phyloP scores from a whole-genome alignment of 2,113 vertebrate species.

The Crocuta crocuta region DNA sequence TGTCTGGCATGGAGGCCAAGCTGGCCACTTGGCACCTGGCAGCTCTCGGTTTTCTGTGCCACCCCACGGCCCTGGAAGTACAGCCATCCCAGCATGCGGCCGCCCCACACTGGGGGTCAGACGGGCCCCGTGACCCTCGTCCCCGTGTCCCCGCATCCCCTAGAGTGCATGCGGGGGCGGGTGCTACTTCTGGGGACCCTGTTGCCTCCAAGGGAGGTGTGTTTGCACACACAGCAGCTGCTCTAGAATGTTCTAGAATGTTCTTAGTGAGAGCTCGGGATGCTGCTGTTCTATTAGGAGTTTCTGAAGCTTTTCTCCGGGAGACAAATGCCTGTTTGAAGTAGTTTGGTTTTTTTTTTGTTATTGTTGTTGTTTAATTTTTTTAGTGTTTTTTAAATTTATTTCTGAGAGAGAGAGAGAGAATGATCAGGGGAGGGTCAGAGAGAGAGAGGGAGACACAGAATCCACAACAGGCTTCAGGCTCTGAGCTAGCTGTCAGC shows the following conservation, averaged over 20 bases:
- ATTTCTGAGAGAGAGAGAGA: too few species aligned
- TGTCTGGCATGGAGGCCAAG: not conserved
- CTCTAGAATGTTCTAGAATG: too few species aligned
- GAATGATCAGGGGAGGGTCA: too few species aligned
- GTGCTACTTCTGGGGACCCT: not conserved
- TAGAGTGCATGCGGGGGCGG: too few species aligned
- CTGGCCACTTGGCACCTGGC: not conserved
- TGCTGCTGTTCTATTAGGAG: not conserved
- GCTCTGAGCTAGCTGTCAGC: too few species aligned
- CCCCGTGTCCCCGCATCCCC: not conserved
- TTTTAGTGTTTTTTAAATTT: too few species aligned
- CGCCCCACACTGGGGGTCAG: too few species aligned
- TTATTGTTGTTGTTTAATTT: too few species aligned
- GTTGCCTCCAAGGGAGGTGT: not conserved
- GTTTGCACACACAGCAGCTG: not conserved
- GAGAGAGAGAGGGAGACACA: too few species aligned
- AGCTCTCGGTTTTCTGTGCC: not conserved
- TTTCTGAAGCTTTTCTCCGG: not conserved
- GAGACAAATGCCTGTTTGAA: not conserved
- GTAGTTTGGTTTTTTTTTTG: not conserved
- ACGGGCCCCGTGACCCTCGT: not conserved
- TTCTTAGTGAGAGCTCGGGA: not conserved
- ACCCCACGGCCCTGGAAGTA: not conserved
- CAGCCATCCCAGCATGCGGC: not conserved
- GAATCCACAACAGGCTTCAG: too few species aligned